phyloP scores from a whole-genome alignment of 2,797 vertebrate genomes.

The Girardinus metallicus region DNA sequence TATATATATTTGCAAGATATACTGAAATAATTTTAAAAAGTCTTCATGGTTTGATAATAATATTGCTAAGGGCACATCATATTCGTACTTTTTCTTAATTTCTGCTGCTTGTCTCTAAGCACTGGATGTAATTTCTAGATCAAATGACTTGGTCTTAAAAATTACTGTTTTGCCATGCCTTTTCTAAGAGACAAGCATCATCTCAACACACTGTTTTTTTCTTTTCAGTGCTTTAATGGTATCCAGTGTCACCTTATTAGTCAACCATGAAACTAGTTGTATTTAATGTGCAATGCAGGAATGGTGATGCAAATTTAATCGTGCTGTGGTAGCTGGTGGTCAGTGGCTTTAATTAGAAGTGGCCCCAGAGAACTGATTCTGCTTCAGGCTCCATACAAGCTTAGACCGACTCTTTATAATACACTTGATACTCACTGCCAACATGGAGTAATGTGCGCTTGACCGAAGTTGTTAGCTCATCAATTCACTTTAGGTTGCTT shows the following conservation, averaged over 20 bases:
- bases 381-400: not conserved
- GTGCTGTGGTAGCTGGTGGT: not conserved
- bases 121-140: not conserved
- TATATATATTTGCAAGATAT: not conserved
- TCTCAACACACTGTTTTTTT: not conserved
- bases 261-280: not conserved
- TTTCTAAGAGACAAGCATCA: not conserved
- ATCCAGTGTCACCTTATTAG: not conserved
- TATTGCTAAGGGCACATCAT: not conserved
- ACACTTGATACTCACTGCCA: constrained; percentile 1
- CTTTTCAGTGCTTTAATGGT: not conserved
- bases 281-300: not conserved
- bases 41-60: not conserved
- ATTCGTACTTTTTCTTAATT: not conserved
- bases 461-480: not conserved
- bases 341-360: constrained; percentile 5
- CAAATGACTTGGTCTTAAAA: not conserved
- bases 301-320: constrained; percentile 2
- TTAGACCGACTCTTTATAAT: not conserved
- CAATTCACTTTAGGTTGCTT: not conserved
- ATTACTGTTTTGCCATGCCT: not conserved
- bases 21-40: not conserved
- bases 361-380: not conserved
- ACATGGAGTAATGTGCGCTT: not conserved
- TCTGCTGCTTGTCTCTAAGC: not conserved